Conservation (phyloP, 2,797 vertebrate species). For the Apogon hyalosoma region DNA sequence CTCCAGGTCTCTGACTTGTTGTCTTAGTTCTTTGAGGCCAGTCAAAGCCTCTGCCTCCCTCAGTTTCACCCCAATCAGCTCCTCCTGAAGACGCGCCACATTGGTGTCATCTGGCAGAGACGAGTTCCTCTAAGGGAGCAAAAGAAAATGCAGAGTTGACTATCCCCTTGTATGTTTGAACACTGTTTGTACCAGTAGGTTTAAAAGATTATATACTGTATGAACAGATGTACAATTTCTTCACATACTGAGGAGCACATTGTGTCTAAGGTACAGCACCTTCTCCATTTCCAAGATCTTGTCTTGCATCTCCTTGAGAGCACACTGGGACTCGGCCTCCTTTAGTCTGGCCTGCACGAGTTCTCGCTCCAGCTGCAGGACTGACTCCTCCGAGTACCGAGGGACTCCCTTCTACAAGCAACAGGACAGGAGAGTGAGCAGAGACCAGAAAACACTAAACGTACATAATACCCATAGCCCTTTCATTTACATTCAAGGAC, state of each 20-base stretch:
- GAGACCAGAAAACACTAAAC: background rate
- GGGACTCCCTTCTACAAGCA: slow-evolving; percentile 88
- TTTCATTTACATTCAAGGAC: background rate
- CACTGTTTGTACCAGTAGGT: background rate
- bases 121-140: slow-evolving; percentile 88
- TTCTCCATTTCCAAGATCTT: slow-evolving; percentile 97
- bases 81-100: slow-evolving; percentile 93
- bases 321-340: slow-evolving; percentile 97
- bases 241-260: background rate
- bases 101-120: slow-evolving; percentile 97
- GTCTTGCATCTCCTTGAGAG: slow-evolving; percentile 98
- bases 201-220: no score
- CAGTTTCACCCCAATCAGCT: slow-evolving; percentile 94
- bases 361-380: slow-evolving; percentile 95
- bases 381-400: slow-evolving; percentile 93
- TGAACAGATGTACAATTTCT: no score
- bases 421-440: slow-evolving; percentile 38
- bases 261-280: slow-evolving; percentile 72
- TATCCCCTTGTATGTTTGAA: background rate
- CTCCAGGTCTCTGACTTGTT: slow-evolving; percentile 94
- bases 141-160: background rate
- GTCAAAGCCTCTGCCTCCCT: slow-evolving; percentile 94
- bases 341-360: slow-evolving; percentile 94
- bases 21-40: slow-evolving; percentile 92
- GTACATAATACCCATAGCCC: background rate